Evolutionary conservation across 2,797 vertebrate species (phyloP).

Genomic region (Echeneis naucrates): DNA sequence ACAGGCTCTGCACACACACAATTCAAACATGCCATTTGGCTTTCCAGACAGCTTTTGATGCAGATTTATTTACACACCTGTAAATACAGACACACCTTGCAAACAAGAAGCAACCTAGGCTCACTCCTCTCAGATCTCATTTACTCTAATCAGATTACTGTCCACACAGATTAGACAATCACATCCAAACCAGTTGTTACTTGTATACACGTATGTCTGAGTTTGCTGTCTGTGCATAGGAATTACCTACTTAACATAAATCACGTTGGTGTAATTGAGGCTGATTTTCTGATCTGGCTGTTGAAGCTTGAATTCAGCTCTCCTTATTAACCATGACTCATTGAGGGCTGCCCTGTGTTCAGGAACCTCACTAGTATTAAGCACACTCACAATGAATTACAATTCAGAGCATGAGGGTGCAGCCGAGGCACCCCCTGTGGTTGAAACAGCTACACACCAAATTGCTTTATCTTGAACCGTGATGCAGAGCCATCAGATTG

Average conservation of each 20-base stretch:
- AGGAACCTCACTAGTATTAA: slow-evolving; percentile 53
- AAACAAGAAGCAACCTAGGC: slow-evolving; percentile 49
- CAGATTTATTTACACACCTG: slow-evolving; percentile 45
- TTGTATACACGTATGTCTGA: slow-evolving; percentile 31
- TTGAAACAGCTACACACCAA: slow-evolving; percentile 69
- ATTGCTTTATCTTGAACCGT: slow-evolving; percentile 72
- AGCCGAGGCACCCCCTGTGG: slow-evolving; percentile 69
- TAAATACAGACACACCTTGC: slow-evolving; percentile 49
- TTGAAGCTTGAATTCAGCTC: slow-evolving; percentile 41
- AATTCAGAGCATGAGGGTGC: slow-evolving; percentile 69
- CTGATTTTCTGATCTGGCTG: slow-evolving; percentile 71
- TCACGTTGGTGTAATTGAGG: slow-evolving; percentile 69
- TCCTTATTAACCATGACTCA: slow-evolving; percentile 73
- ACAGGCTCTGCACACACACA: slow-evolving; percentile 13
- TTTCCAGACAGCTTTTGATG: slow-evolving; percentile 21
- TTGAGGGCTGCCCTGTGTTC: slow-evolving; percentile 66
- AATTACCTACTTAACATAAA: slow-evolving; percentile 73
- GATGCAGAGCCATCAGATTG: slow-evolving; percentile 57
- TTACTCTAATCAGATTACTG: slow-evolving; percentile 80
- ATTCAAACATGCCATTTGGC: slow-evolving; percentile 21
- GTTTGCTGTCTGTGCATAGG: slow-evolving; percentile 50
- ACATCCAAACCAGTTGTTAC: slow-evolving; percentile 43
- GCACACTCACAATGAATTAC: slow-evolving; percentile 67
- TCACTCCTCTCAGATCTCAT: slow-evolving; percentile 69
- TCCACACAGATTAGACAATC: slow-evolving; percentile 73